A percentile compares a stretch with the other conserved stretches of the same genome.
phyloP scores from a whole-genome alignment of 2,888 invertebrate species.

The Steromphala cineraria region DNA sequence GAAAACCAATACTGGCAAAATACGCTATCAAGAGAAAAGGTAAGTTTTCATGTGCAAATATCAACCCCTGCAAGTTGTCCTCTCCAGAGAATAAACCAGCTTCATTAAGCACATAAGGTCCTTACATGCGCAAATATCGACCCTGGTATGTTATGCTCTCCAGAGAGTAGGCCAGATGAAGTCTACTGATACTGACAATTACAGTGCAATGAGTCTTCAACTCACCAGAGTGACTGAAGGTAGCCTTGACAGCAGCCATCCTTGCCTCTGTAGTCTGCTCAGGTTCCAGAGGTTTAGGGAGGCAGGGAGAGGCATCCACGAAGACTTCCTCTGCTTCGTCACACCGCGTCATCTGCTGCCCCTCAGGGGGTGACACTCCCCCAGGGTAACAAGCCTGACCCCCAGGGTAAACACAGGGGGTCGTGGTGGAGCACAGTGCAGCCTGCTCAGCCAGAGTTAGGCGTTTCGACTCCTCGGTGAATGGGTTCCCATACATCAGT shows the following conservation, averaged over 20 bases:
- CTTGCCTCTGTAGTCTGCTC: conserved; percentile 55
- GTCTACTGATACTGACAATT: too few species aligned
- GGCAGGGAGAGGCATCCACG: conserved; percentile 33
- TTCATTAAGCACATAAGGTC: too few species aligned
- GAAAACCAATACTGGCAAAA: too few species aligned
- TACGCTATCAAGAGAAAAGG: too few species aligned
- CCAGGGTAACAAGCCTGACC: background rate
- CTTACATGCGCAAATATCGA: too few species aligned
- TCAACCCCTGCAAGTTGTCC: too few species aligned
- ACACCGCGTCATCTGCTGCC: background rate
- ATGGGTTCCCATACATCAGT: conserved; percentile 34
- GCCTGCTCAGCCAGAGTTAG: background rate
- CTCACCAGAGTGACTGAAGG: background rate
- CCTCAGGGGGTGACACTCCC: background rate
- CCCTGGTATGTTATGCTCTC: too few species aligned
- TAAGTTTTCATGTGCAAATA: too few species aligned
- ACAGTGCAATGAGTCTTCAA: background rate
- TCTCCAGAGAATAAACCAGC: too few species aligned
- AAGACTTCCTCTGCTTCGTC: background rate
- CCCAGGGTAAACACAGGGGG: background rate
- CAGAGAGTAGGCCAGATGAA: too few species aligned
- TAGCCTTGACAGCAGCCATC: conserved; percentile 50
- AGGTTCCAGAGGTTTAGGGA: conserved; percentile 61
- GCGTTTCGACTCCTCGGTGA: conserved; percentile 16
- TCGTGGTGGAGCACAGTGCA: background rate